Evolutionary conservation across 2,888 invertebrate species (phyloP).

Genomic region (Cheilosia vulpina): DNA sequence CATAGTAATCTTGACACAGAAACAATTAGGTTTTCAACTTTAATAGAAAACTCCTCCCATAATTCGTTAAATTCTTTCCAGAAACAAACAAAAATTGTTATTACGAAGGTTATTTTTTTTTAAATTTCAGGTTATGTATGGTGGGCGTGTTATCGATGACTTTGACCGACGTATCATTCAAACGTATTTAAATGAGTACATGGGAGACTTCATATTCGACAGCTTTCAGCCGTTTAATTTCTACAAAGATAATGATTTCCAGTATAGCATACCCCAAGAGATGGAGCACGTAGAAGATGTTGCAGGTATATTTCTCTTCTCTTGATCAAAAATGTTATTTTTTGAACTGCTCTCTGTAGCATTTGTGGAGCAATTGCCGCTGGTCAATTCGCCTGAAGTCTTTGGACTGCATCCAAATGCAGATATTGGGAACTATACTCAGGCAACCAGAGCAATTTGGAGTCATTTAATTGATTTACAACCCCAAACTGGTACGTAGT

Average conservation of each 20-base stretch:
- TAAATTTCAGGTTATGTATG: conserved; percentile 92
- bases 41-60: background rate
- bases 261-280: conserved; percentile 90
- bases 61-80: too few species aligned
- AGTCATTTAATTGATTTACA: conserved; percentile 93
- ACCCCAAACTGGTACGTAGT: conserved; percentile 91
- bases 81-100: too few species aligned
- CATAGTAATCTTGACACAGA: too few species aligned
- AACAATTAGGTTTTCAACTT: too few species aligned
- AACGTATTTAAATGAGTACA: conserved; percentile 96
- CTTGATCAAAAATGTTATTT: background rate
- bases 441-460: conserved; percentile 95
- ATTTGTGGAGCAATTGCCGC: conserved; percentile 91
- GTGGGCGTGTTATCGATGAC: conserved; percentile 95
- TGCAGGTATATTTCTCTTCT: conserved; percentile 13
- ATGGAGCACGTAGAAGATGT: conserved; percentile 59
- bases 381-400: conserved; percentile 94
- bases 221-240: conserved; percentile 96
- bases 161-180: conserved; percentile 94
- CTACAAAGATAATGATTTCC: conserved; percentile 89
- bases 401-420: conserved; percentile 98
- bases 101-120: too few species aligned
- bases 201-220: conserved; percentile 97
- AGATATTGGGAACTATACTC: conserved; percentile 96
- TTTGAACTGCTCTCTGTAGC: conserved; percentile 83